These are phyloP conservation scores for Labrus mixtus DNA, from an alignment of 2,113 vertebrate genomes.

Conservation along the genomic window DNA sequence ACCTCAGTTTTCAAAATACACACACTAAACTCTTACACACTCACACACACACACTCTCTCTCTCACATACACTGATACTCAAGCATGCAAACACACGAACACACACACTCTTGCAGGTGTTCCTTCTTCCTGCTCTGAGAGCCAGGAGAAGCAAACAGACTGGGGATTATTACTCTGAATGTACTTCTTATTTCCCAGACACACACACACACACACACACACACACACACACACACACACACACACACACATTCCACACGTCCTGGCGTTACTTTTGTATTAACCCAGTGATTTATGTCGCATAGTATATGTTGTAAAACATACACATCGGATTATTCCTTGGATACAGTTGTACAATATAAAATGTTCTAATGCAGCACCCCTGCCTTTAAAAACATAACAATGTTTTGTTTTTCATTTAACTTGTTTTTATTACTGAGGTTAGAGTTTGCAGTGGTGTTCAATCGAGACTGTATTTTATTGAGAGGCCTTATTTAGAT, in stretches of 20 bases:
- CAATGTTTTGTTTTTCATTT: neutral
- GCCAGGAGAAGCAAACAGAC: slow-evolving; percentile 75
- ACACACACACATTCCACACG: slow-evolving; percentile 13
- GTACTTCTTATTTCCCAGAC: slow-evolving; percentile 43
- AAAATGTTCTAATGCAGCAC: neutral
- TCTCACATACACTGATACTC: slow-evolving; percentile 8
- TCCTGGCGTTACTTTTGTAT: slow-evolving; percentile 10
- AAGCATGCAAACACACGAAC: slow-evolving; percentile 26
- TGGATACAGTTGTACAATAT: neutral
- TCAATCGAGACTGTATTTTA: too few species aligned
- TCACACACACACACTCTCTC: slow-evolving; percentile 11
- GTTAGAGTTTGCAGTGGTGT: too few species aligned
- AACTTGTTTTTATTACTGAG: too few species aligned
- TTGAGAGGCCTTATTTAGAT: too few species aligned
- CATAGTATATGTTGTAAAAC: neutral
- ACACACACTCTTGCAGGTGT: slow-evolving; percentile 72
- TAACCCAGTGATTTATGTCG: neutral
- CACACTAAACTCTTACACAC: slow-evolving; percentile 12
- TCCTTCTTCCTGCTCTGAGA: slow-evolving; percentile 69
- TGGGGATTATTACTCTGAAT: slow-evolving; percentile 62
- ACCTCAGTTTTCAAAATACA: slow-evolving; percentile 71
- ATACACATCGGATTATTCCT: neutral
- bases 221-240: slow-evolving; percentile 11
- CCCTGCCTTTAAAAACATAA: neutral
- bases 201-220: slow-evolving; percentile 15